These are phyloP conservation scores for Tragelaphus scriptus DNA, from an alignment of 2,113 vertebrate genomes.

Conservation along the genomic window DNA sequence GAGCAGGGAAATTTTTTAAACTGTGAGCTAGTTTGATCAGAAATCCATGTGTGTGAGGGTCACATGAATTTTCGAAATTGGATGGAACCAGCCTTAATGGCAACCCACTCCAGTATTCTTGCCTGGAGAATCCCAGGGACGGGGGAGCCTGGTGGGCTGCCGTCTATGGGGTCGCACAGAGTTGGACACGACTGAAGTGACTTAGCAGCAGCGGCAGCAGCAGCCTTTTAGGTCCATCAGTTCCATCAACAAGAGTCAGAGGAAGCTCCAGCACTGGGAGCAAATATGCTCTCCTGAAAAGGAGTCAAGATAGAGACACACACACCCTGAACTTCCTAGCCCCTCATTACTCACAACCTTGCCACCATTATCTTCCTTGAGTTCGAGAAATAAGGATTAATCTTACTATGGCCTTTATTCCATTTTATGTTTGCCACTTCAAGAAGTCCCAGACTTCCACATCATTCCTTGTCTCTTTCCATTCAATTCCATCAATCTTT, in stretches of 20 bases:
- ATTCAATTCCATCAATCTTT: background rate
- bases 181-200: no score
- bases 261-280: background rate
- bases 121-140: no score
- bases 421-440: background rate
- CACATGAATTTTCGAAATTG: background rate
- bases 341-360: background rate
- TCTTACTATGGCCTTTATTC: background rate
- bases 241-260: background rate
- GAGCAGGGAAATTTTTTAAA: conserved; percentile 10
- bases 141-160: no score
- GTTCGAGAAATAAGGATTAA: background rate
- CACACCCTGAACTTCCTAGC: background rate
- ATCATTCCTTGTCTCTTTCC: background rate
- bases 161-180: no score
- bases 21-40: conserved; percentile 27
- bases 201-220: no score
- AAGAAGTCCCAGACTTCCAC: background rate
- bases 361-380: background rate
- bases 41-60: conserved; percentile 31
- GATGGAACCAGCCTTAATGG: background rate
- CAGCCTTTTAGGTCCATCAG: background rate
- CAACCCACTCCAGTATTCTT: no score
- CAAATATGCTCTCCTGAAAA: background rate
- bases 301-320: background rate